Evolutionary conservation across 2,888 invertebrate genomes (phyloP).

Genomic region (Chydorus sphaericus): DNA sequence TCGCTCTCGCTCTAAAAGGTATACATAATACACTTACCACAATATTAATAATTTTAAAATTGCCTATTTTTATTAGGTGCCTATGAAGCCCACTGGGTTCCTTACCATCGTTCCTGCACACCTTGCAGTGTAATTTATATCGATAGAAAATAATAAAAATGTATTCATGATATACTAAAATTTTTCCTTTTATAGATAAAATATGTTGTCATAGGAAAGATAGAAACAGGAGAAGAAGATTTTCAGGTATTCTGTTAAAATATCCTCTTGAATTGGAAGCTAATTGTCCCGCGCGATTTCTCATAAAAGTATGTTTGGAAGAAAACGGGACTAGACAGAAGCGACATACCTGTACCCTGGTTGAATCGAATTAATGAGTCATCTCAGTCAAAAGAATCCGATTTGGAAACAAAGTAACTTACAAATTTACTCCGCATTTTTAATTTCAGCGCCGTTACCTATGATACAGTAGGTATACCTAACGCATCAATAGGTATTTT

Average conservation of each 20-base stretch:
- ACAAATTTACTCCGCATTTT: too few species aligned
- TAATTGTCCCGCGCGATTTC: too few species aligned
- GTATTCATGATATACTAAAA: not conserved
- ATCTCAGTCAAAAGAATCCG: not conserved
- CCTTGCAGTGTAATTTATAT: conserved; percentile 18
- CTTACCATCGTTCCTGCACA: conserved; percentile 17
- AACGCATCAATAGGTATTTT: conserved; percentile 15
- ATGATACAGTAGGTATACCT: too few species aligned
- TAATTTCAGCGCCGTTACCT: too few species aligned
- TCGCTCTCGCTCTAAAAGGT: conserved; percentile 17
- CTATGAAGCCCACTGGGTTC: conserved; percentile 19
- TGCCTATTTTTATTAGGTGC: too few species aligned
- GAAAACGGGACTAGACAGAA: conserved; percentile 11
- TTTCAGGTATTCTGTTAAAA: too few species aligned
- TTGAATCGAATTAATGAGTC: conserved; percentile 10
- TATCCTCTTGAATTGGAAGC: too few species aligned
- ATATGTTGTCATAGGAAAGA: conserved; percentile 17
- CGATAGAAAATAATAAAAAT: too few species aligned
- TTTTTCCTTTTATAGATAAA: not conserved
- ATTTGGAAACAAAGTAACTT: not conserved
- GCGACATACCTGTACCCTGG: conserved; percentile 14
- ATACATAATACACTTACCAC: not conserved
- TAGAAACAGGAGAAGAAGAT: conserved; percentile 15
- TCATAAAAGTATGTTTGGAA: conserved; percentile 19
- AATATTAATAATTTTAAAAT: too few species aligned